Evolutionary conservation across 2,888 invertebrate species (phyloP).

Genomic region (Drosophila acutilabella): DNA sequence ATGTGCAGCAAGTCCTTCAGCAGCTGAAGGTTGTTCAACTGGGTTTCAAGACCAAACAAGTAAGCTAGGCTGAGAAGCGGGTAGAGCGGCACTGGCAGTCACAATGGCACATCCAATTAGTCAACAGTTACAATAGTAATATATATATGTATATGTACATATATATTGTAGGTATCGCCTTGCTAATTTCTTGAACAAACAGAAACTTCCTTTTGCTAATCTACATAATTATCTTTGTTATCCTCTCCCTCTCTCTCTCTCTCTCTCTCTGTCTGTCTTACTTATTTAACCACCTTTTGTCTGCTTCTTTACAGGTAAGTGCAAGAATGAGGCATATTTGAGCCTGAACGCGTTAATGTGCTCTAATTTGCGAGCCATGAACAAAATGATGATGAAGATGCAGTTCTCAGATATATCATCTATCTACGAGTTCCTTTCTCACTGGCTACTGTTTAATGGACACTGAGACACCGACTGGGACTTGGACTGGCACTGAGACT

Average conservation of each 20-base stretch:
- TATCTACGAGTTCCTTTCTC: conserved; percentile 13
- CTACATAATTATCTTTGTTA: conserved; percentile 60
- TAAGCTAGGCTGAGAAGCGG: not conserved
- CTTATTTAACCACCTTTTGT: conserved; percentile 8
- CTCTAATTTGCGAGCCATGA: conserved; percentile 71
- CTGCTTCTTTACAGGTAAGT: conserved; percentile 65
- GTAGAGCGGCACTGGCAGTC: conserved; percentile 15
- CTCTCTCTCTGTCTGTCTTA: not conserved
- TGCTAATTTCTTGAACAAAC: conserved; percentile 70
- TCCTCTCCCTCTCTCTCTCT: not conserved
- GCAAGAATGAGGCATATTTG: conserved; percentile 49
- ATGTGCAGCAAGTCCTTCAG: conserved; percentile 51
- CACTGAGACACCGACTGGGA: not conserved
- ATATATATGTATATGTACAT: not conserved
- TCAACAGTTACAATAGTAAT: conserved; percentile 47
- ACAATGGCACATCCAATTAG: conserved; percentile 53
- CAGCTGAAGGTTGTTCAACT: conserved; percentile 54
- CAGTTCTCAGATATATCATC: conserved; percentile 19
- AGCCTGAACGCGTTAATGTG: conserved; percentile 70
- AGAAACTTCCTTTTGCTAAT: conserved; percentile 70
- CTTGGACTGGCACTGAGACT: not conserved
- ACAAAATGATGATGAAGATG: conserved; percentile 27
- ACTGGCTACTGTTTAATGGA: conserved; percentile 14
- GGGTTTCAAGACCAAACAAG: conserved; percentile 38
- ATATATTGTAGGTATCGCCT: conserved; percentile 21